phyloP scores from a whole-genome alignment of 2,888 invertebrate genomes.

The Phorcus lineatus region DNA sequence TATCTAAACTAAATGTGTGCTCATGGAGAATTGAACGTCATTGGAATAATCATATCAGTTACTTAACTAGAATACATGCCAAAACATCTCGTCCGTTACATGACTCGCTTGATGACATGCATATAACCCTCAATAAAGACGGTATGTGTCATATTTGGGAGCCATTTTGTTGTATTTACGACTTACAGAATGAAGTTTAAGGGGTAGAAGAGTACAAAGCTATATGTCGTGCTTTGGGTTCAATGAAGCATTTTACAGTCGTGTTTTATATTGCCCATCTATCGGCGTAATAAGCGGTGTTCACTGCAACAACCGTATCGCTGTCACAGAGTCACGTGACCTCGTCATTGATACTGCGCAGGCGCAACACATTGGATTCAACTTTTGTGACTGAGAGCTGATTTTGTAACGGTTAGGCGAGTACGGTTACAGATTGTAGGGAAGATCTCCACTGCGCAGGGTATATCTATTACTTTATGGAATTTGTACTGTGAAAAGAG shows the following conservation, averaged over 20 bases:
- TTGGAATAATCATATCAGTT: no score
- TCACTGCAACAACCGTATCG: conserved; percentile 14
- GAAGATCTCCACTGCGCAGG: neutral
- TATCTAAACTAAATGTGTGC: no score
- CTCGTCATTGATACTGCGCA: conserved; percentile 1
- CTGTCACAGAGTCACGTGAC: conserved; percentile 18
- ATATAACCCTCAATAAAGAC: no score
- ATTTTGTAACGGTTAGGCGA: conserved; percentile 3
- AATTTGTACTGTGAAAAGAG: no score
- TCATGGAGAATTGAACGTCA: no score
- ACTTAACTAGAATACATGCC: no score
- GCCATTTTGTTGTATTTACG: no score
- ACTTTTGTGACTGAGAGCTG: neutral
- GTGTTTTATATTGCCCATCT: conserved; percentile 3
- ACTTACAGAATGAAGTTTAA: neutral
- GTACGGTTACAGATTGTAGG: neutral
- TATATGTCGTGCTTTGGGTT: neutral
- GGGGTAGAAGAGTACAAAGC: neutral
- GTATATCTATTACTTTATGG: neutral
- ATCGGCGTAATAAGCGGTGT: neutral
- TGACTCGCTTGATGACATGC: no score
- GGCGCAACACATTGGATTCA: conserved; percentile 2
- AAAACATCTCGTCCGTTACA: no score
- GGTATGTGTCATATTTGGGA: no score
- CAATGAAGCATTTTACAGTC: conserved; percentile 6